Evolutionary conservation across 2,113 vertebrate genomes (phyloP).

Genomic region (Hypocryptadius cinnamomeus): DNA sequence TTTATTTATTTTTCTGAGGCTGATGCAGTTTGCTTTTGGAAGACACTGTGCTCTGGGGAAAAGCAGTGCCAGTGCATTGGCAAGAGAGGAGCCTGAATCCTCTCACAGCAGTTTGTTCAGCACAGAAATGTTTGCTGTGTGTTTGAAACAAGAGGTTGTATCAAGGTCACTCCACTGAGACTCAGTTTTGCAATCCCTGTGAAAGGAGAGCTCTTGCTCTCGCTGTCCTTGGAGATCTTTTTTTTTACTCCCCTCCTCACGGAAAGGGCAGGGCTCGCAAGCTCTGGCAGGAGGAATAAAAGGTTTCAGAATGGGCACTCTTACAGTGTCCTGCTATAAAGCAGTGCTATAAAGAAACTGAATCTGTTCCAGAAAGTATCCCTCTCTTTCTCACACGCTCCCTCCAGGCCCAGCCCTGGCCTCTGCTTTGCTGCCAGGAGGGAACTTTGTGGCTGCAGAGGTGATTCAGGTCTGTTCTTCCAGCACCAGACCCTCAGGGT

Average conservation of each 20-base stretch:
- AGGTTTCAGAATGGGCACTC: neutral
- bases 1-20: slow-evolving; percentile 22
- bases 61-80: neutral
- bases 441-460: neutral
- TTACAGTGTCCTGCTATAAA: neutral
- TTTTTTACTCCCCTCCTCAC: neutral
- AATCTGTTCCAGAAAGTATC: neutral
- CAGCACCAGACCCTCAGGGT: neutral
- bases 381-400: neutral
- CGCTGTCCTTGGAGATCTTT: neutral
- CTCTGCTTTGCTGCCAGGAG: neutral
- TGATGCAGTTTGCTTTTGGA: slow-evolving; percentile 8
- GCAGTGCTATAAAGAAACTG: neutral
- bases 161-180: slow-evolving; percentile 10
- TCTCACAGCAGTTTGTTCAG: slow-evolving; percentile 6
- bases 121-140: neutral
- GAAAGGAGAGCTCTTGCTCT: neutral
- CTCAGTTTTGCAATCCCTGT: neutral
- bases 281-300: neutral
- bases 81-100: neutral
- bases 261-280: neutral
- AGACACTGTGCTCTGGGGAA: neutral
- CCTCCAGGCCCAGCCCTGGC: neutral
- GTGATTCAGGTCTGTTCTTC: neutral
- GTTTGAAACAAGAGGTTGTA: slow-evolving; percentile 12